Evolutionary conservation across 2,113 vertebrate genomes (phyloP).

Genomic region (Cyanoderma ruficeps): DNA sequence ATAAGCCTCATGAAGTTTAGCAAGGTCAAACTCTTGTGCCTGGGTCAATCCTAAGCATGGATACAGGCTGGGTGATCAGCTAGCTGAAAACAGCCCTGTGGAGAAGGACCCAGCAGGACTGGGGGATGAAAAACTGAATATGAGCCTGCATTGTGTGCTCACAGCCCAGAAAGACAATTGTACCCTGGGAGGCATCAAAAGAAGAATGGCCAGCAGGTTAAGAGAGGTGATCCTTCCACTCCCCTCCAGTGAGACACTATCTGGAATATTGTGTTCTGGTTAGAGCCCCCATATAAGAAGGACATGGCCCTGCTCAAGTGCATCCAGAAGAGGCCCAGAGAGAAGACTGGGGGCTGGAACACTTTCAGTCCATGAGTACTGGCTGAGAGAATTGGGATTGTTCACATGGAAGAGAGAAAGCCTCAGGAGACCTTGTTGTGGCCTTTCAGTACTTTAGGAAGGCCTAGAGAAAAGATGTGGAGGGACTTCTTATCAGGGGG

Average conservation of each 20-base stretch:
- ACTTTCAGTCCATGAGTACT: background rate
- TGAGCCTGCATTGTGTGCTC: background rate
- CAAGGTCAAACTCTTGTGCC: background rate
- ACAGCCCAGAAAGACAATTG: background rate
- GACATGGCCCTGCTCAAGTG: rapidly evolving
- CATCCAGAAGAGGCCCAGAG: background rate
- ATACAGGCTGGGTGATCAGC: background rate
- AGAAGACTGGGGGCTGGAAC: background rate
- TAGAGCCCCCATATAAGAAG: rapidly evolving
- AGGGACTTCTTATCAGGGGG: background rate
- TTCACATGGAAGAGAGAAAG: background rate
- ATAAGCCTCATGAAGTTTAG: background rate
- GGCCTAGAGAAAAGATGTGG: background rate
- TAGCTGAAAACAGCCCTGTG: background rate
- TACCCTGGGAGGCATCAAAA: background rate
- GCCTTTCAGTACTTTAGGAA: background rate
- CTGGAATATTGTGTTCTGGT: background rate
- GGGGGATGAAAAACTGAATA: background rate
- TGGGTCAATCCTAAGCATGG: background rate
- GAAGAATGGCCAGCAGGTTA: background rate
- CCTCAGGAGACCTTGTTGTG: rapidly evolving
- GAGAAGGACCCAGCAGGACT: background rate
- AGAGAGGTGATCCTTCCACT: background rate
- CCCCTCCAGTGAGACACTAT: rapidly evolving
- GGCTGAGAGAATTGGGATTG: background rate